Conservation (phyloP, 2,888 invertebrate species). For the Dichetophora obliterata region DNA sequence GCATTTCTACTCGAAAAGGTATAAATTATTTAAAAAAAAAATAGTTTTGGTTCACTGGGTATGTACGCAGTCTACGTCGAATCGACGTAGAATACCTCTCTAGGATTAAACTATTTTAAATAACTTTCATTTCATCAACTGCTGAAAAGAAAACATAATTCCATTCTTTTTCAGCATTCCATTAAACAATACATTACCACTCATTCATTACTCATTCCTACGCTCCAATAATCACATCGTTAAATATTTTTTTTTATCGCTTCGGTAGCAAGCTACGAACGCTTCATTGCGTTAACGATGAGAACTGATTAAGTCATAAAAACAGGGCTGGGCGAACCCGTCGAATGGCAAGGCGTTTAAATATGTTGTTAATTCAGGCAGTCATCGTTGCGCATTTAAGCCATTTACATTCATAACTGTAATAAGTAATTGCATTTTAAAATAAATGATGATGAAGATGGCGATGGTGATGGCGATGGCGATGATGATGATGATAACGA, state of each 20-base stretch:
- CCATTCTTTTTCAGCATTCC: too few relatives aligned
- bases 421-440: constrained; percentile 31
- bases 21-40: too few relatives aligned
- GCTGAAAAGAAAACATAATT: too few relatives aligned
- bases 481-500: background rate
- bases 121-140: too few relatives aligned
- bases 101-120: too few relatives aligned
- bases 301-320: constrained; percentile 13
- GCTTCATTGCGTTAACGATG: constrained; percentile 24
- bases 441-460: constrained; percentile 19
- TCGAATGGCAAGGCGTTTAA: background rate
- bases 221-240: constrained; percentile 1
- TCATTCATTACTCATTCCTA: too few relatives aligned
- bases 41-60: too few relatives aligned
- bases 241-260: constrained; percentile 24
- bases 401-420: constrained; percentile 31
- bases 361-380: constrained; percentile 4
- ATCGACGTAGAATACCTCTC: too few relatives aligned
- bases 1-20: too few relatives aligned
- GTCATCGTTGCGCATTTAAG: constrained; percentile 21
- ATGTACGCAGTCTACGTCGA: too few relatives aligned
- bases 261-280: background rate
- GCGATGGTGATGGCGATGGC: background rate
- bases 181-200: too few relatives aligned
- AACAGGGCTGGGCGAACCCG: background rate